A percentile compares a stretch with the other conserved stretches of the same genome.
Conservation (phyloP, 1,140 invertebrate genomes). For the Rhagoletis zephyria region DNA sequence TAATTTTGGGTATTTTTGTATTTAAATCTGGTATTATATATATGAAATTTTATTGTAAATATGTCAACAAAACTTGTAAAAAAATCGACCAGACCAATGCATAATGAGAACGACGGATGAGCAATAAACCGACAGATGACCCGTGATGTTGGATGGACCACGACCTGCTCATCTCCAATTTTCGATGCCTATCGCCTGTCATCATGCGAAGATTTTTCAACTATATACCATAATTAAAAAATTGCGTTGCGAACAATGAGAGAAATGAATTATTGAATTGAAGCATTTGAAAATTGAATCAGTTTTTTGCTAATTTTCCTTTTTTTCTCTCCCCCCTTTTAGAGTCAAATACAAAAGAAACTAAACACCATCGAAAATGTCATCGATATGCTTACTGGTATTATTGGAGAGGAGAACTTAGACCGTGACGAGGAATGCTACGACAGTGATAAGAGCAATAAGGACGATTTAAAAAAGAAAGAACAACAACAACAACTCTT, state of each 20-base stretch:
- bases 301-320: slow-evolving; percentile 46
- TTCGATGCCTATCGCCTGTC: background rate
- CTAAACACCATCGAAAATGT: slow-evolving; percentile 87
- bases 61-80: background rate
- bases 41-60: slow-evolving; percentile 19
- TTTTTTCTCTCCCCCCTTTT: slow-evolving; percentile 50
- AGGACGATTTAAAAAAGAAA: background rate
- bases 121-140: background rate
- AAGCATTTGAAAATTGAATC: slow-evolving; percentile 17
- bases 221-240: background rate
- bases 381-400: slow-evolving; percentile 86
- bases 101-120: background rate
- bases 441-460: slow-evolving; percentile 10
- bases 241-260: background rate
- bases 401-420: slow-evolving; percentile 75
- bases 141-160: background rate
- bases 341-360: slow-evolving; percentile 88
- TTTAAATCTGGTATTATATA: slow-evolving; percentile 7
- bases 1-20: background rate
- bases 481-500: background rate
- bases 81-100: background rate
- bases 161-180: background rate
- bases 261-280: slow-evolving; percentile 12
- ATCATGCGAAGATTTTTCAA: background rate
- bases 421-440: slow-evolving; percentile 53